These are phyloP conservation scores for Stenodera caucasica DNA, from an alignment of 2,888 invertebrate genomes.

Conservation along the genomic window DNA sequence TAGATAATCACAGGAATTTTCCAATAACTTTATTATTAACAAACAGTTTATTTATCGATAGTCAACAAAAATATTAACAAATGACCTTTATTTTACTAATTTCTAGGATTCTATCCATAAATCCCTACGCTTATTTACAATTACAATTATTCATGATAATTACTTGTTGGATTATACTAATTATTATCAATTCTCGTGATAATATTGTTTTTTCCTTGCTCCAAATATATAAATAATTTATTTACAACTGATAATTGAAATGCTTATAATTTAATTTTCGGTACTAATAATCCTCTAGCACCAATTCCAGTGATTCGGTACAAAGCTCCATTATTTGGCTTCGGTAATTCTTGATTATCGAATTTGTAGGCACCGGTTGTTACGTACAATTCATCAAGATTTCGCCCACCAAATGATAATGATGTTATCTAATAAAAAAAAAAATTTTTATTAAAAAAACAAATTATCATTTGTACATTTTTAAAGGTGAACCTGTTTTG, in stretches of 20 bases:
- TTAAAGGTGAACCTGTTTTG: slow-evolving; percentile 58
- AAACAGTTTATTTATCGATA: neutral
- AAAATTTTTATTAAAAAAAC: neutral
- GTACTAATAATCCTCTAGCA: slow-evolving; percentile 49
- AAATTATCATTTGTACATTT: neutral
- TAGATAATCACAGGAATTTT: no score
- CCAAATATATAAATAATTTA: neutral
- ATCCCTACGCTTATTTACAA: no score
- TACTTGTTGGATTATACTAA: neutral
- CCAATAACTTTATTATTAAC: neutral
- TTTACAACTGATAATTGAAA: slow-evolving; percentile 1
- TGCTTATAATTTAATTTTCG: slow-evolving; percentile 49
- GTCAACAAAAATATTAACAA: neutral
- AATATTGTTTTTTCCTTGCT: neutral
- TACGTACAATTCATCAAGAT: slow-evolving; percentile 41
- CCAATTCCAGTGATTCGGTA: slow-evolving; percentile 49
- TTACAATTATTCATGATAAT: neutral
- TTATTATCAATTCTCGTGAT: neutral
- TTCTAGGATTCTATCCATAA: neutral
- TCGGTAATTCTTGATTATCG: slow-evolving; percentile 29
- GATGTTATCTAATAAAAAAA: slow-evolving; percentile 39
- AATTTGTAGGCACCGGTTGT: slow-evolving; percentile 40
- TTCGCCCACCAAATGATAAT: slow-evolving; percentile 41
- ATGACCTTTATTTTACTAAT: neutral
- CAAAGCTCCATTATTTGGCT: slow-evolving; percentile 50